Base-by-base conservation (phyloP, 1,140 invertebrate species). In the Diabrotica virgifera region DNA sequence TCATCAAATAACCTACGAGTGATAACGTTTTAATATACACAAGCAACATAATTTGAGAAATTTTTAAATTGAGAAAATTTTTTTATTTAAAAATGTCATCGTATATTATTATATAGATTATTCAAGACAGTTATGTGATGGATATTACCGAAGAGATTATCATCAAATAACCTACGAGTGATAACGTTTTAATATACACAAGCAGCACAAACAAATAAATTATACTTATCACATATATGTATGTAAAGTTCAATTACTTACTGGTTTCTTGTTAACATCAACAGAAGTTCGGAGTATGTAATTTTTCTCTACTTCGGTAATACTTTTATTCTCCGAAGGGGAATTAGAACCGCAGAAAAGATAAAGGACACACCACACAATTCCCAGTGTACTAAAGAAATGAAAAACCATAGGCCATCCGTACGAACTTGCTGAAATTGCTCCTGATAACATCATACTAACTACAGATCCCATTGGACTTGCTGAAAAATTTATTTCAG, bases 371-470 rank as follows among this genome's bases (percentile, higher is more conserved):
- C 83, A 81, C 85, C 89, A 90, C 0, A 83, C 1, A 0, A 90
- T 64, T 13, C 86, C 82, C 0, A 87, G 65, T 5, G 72, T 80
- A 62, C 92, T 91, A 73, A 92, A 89, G 0, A 87, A 74, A 72
- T 93, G 94, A 76, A 93, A 94, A 5, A 90, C 86, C 24, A 86
- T 82, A 0, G 89, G 90, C 92, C 92, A 94, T 0, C 91, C 92
- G 6, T 84, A 70, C 55, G 51, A 60, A 0, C 87, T 88, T 5
- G 80, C 0, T 5, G 89, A 85, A 0, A 94, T 73, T 6, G 83
- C 63, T 0, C 91, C 92, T 37, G 85, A 86, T 36, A 90, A 76
- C 0, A 89, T 86, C 78, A 92, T 84, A 7, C 88, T 83, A 0
- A 91, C 76, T 2, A 93, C 86, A 8, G 88, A 87, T 7, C 91